A percentile compares a stretch with the other conserved stretches of the same genome.
These are phyloP conservation scores for Tinamus major DNA, from an alignment of 2,797 vertebrate species.

Conservation along the genomic window DNA sequence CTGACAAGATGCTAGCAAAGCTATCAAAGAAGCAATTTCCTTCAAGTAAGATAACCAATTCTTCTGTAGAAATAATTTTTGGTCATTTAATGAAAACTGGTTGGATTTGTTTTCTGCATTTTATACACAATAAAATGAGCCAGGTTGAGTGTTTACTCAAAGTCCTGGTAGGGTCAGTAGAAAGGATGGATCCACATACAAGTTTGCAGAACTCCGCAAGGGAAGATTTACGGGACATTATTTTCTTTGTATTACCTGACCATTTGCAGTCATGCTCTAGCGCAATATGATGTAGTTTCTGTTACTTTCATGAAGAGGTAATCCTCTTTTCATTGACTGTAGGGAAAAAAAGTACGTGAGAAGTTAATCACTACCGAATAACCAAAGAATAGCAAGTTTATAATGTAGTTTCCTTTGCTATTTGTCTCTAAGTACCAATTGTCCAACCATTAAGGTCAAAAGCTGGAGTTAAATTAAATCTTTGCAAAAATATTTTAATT, in stretches of 20 bases:
- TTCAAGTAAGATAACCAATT: background rate
- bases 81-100: background rate
- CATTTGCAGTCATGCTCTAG: background rate
- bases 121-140: background rate
- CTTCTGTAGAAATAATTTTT: background rate
- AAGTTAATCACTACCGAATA: background rate
- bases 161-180: background rate
- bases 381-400: background rate
- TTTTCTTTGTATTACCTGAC: background rate
- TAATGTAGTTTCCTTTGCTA: background rate
- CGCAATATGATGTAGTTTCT: background rate
- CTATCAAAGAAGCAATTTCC: fast-evolving
- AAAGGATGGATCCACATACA: background rate
- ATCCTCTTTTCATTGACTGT: background rate
- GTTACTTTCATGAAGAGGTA: background rate
- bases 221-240: background rate
- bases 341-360: background rate
- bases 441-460: background rate
- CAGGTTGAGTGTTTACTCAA: background rate
- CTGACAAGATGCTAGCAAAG: background rate
- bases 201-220: background rate
- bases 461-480: background rate
- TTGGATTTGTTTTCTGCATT: background rate
- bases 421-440: background rate
- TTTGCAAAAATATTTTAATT: background rate